These are phyloP conservation scores for Dorcus hopei DNA, from an alignment of 2,888 invertebrate genomes.

Conservation along the genomic window DNA sequence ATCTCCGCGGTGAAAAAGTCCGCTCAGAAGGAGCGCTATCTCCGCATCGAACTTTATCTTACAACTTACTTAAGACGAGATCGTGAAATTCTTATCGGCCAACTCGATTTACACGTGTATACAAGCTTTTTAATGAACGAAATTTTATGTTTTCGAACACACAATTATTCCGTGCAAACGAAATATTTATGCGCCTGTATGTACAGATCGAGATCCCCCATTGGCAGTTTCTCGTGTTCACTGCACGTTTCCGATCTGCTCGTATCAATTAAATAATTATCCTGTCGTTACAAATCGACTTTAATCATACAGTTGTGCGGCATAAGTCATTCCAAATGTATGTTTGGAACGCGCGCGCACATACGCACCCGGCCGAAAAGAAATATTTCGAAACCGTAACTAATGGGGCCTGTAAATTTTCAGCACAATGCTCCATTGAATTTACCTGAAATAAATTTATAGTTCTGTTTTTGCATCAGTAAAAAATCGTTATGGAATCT, in stretches of 20 bases:
- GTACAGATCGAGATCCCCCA: too few species aligned
- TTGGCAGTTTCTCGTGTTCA: not conserved
- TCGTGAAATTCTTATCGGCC: conserved; percentile 29
- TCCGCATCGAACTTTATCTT: conserved; percentile 22
- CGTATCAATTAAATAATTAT: conserved; percentile 47
- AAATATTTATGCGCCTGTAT: conserved; percentile 9
- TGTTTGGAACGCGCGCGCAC: not conserved
- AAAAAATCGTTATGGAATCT: too few species aligned
- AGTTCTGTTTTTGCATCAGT: too few species aligned
- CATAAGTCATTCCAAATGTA: conserved; percentile 33
- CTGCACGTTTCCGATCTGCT: conserved; percentile 35
- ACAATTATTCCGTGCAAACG: conserved; percentile 16
- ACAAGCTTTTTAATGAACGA: conserved; percentile 28
- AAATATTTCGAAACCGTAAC: too few species aligned
- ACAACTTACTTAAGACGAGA: conserved; percentile 33
- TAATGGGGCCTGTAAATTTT: too few species aligned
- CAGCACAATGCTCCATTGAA: too few species aligned
- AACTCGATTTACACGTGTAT: conserved; percentile 31
- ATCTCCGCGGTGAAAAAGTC: conserved; percentile 16
- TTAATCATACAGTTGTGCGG: conserved; percentile 42
- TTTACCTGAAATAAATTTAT: too few species aligned
- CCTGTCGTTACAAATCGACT: conserved; percentile 43
- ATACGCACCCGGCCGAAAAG: too few species aligned
- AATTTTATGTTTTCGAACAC: conserved; percentile 22
- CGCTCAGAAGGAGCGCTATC: conserved; percentile 21